Base-by-base conservation (phyloP, 2,797 vertebrate genomes). In the Argya squamiceps region DNA sequence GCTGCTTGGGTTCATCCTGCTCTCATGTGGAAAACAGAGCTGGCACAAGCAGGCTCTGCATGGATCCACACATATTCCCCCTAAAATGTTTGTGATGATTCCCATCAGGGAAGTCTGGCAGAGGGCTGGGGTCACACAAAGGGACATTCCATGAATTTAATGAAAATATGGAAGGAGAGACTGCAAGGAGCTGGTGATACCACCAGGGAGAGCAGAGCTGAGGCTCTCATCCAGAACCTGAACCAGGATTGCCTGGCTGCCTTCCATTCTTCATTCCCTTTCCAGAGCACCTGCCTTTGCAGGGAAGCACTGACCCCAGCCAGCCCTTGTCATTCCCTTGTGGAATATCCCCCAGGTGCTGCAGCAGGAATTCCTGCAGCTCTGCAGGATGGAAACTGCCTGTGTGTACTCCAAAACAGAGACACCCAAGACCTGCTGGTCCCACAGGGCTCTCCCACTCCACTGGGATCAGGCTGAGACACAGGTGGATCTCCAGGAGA, bases 201-300 rank as follows among this genome's bases (percentile, higher is more conserved):
- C 27, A 11, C 12, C 0, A 0, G 18, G n/a, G 41, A 82, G 24
- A 37, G 20, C 59, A 76, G 44, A 37, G 47, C 9, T 58, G 23
- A 11, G 14, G 37, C 62, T 32, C 24, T 52, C 65, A 30, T 24
- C 12, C n/a, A 62, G 64, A 58, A 65, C 8, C 14, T n/a, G 47
- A 44, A 63, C n/a, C 30, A 32, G 15, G n/a, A 76, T 55, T 69
- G 29, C 37, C 55, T 10, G 3, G 16, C 14, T 41, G n/a, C 30
- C 17, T 52, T 55, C 36, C 27, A 26, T 17, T 32, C 59, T 23
- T 52, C 46, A 34, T 37, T 53, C 9, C 34, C 43, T 63, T 43
- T 39, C 37, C 84, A 80, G 44, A 29, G n/a, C 24, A 46, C 20
- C 14, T 16, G 4, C 30, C 17, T 44, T 47, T 10, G 15, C 49